Percentiles rank a stretch among this genome's conserved stretches.
These are phyloP conservation scores for Pyrgilauda ruficollis DNA, from an alignment of 2,113 vertebrate genomes.

Conservation along the genomic window DNA sequence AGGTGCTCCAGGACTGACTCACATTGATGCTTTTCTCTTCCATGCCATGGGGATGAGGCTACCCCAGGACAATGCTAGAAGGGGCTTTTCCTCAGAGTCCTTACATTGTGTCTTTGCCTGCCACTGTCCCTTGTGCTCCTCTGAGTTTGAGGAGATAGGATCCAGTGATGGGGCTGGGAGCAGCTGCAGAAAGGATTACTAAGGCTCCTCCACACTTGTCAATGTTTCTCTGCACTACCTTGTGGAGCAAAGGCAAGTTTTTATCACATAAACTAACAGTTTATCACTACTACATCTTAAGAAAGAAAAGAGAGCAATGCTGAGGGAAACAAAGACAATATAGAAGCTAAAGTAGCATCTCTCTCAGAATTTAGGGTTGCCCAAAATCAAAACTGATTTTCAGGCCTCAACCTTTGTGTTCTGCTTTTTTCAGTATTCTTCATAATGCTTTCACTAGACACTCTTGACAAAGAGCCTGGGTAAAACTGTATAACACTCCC, in stretches of 20 bases:
- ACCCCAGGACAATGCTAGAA: background rate
- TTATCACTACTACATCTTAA: background rate
- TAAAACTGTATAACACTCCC: background rate
- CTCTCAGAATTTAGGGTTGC: background rate
- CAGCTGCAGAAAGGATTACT: background rate
- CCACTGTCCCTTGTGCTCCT: background rate
- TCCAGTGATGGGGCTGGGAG: background rate
- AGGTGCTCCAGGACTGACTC: background rate
- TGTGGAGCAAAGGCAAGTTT: background rate
- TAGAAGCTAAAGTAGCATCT: background rate
- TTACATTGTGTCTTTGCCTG: background rate
- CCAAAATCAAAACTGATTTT: background rate
- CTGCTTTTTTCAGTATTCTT: background rate
- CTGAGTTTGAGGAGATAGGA: background rate
- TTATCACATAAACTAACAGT: background rate
- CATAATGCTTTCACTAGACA: background rate
- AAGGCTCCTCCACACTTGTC: background rate
- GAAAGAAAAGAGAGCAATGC: background rate
- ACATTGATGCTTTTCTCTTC: background rate
- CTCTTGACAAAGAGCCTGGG: background rate
- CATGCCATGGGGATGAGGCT: background rate
- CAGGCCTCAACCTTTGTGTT: background rate
- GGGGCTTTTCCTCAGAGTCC: background rate
- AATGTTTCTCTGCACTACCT: background rate
- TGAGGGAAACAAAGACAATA: background rate